A percentile compares a stretch with the other conserved stretches of the same genome.
Conservation (phyloP, 2,888 invertebrate species). For the Lacanobia oleracea region DNA sequence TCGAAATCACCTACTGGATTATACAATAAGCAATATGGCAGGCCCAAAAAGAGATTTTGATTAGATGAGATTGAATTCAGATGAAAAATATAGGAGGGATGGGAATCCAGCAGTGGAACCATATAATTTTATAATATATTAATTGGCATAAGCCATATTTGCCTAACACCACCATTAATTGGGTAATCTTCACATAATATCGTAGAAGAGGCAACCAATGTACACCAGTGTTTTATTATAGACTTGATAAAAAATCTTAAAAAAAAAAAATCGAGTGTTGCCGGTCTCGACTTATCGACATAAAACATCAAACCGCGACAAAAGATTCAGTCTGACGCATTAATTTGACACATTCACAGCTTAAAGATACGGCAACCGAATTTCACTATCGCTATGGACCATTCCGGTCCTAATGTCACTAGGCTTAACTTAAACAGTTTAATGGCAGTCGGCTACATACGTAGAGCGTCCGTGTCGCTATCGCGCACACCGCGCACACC, state of each 20-base stretch:
- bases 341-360: constrained; percentile 66
- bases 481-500: constrained; percentile 35
- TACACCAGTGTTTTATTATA: background rate
- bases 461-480: constrained; percentile 51
- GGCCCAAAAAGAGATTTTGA: background rate
- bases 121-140: background rate
- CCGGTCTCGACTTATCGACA: constrained; percentile 32
- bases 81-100: background rate
- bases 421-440: constrained; percentile 74
- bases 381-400: constrained; percentile 57
- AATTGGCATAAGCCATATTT: background rate
- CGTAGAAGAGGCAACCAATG: background rate
- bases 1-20: background rate
- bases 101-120: background rate
- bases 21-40: background rate
- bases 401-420: constrained; percentile 42
- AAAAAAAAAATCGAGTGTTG: background rate
- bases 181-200: background rate
- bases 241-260: background rate
- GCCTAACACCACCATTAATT: background rate
- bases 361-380: constrained; percentile 64
- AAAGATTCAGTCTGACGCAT: constrained; percentile 55
- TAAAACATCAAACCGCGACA: constrained; percentile 41
- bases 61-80: background rate
- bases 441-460: constrained; percentile 76